A percentile compares a stretch with the other conserved stretches of the same genome.
Evolutionary conservation across 2,113 vertebrate species (phyloP).

Genomic region (Diadophis punctatus): DNA sequence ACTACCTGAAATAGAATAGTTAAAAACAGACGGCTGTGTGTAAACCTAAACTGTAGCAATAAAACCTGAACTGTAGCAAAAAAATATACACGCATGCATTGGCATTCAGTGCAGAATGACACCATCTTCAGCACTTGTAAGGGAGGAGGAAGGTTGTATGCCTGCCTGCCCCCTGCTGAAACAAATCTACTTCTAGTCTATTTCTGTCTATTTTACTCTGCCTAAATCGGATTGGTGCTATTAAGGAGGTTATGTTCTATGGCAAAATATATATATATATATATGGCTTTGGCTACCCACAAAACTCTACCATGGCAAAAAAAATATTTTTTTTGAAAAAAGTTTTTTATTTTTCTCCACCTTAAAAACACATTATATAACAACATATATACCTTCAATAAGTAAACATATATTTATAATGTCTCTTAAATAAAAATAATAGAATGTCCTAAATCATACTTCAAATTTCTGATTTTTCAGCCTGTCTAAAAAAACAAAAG

Average conservation of each 20-base stretch:
- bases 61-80: neutral
- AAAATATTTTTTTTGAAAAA: too few relatives aligned
- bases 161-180: rapidly evolving
- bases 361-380: too few relatives aligned
- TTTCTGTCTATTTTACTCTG: neutral
- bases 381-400: too few relatives aligned
- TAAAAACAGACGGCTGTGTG: neutral
- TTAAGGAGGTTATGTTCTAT: neutral
- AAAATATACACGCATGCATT: neutral
- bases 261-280: too few relatives aligned
- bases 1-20: neutral
- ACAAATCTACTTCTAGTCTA: neutral
- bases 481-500: too few relatives aligned
- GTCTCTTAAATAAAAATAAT: too few relatives aligned
- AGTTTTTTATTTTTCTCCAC: too few relatives aligned
- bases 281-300: neutral
- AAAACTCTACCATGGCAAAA: neutral
- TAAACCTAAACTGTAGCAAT: neutral
- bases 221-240: neutral
- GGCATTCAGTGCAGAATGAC: neutral
- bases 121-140: neutral
- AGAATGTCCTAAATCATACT: too few relatives aligned
- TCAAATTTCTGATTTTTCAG: too few relatives aligned
- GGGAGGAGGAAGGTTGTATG: neutral
- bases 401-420: too few relatives aligned